Percentiles rank a stretch among this genome's conserved stretches.
phyloP scores from a whole-genome alignment of 2,797 vertebrate species.

The Muscicapa comitata region DNA sequence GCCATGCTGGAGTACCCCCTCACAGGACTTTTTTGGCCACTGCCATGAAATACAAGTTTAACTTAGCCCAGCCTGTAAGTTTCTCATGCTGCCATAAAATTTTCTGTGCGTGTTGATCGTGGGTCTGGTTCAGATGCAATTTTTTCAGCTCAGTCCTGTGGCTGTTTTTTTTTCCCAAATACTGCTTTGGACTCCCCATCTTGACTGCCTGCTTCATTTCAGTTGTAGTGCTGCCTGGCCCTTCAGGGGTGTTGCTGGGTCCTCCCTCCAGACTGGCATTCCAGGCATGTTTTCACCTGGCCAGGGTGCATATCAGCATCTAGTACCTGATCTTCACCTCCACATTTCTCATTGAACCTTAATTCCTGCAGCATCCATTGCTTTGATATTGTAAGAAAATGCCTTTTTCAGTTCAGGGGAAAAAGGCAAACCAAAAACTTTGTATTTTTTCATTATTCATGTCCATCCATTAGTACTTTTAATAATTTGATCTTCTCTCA shows the following conservation, averaged over 20 bases:
- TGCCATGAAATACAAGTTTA: not conserved
- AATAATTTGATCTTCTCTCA: not conserved
- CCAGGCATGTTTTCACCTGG: not conserved
- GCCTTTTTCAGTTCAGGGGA: not conserved
- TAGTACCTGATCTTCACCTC: not conserved
- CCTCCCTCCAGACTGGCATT: not conserved
- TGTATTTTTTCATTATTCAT: not conserved
- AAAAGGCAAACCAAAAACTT: not conserved
- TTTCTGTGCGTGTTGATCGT: rapidly evolving
- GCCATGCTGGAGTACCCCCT: not conserved
- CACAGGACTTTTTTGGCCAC: not conserved
- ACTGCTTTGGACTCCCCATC: not conserved
- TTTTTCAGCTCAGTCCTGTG: not conserved
- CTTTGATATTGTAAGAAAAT: not conserved
- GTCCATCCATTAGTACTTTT: not conserved
- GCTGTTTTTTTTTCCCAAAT: not conserved
- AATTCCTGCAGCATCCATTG: not conserved
- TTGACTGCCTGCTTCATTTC: not conserved
- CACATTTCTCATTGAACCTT: not conserved
- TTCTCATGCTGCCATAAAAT: not conserved
- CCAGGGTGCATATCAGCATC: not conserved
- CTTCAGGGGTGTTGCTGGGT: not conserved
- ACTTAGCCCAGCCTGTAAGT: not conserved
- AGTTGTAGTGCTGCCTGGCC: not conserved
- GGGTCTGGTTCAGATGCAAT: not conserved